Evolutionary conservation across 2,888 invertebrate genomes (phyloP), one percentile per base, ranked within the genome.

Genomic region (Cynaeus angustus): DNA sequence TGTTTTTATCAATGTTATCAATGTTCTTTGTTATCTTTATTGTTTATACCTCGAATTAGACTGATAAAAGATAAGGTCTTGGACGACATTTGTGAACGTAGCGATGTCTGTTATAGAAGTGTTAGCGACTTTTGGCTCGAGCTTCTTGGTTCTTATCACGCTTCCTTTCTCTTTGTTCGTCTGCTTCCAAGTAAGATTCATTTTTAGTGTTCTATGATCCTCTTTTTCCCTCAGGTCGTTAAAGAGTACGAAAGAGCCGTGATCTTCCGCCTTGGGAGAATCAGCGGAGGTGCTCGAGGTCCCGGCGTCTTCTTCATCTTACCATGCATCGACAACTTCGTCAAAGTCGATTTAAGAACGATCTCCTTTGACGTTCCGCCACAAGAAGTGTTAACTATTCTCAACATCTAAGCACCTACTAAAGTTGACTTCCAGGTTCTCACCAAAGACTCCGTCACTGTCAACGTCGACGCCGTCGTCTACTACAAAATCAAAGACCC

Each of bases 281-380:
- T 96, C 45, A 86, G 88, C 73, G 94, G 94, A 0, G 94, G 93
- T 1, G 92, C 94, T 1, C 87, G 93, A 74, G 95, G 95, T 0
- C 92, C 94, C 10, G 96, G 96, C 0, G 91, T 97, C 72, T 98
- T 98, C 85, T 97, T 98, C 85, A 91, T 98, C 8, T 87, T 98
- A 71, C 98, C 98, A 0, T 99, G 98, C 85, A 93, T 98, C 64
- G 98, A 97, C 83, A 92, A 91, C 46, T 98, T 96, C 83, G 91
- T 94, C 68, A 97, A 95, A 85, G 95, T 98, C 43, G 98, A 98
- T 85, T 87, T 98, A 66, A 89, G 98, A 72, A 97, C 97, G 0
- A 94, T 98, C 0, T 96, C 97, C 0, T 98, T 98, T 82, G 97
- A 98, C 86, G 97, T 98, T 0, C 97, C 98, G 46, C 96, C 97